These are phyloP conservation scores for Rhopalosiphum padi DNA, from an alignment of 1,140 invertebrate genomes.

Conservation along the genomic window DNA sequence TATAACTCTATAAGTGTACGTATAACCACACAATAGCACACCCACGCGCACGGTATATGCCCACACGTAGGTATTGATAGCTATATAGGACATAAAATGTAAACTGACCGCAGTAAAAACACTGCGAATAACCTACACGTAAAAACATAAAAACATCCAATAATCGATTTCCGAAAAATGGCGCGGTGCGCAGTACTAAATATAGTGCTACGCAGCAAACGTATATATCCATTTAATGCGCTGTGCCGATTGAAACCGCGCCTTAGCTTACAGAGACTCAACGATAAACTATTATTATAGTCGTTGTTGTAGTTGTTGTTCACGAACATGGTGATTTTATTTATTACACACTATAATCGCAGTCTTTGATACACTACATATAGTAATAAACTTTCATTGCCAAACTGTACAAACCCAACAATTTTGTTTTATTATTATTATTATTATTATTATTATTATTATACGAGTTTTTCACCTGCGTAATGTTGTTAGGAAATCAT, in stretches of 20 bases:
- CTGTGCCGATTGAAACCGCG: background rate
- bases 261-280: background rate
- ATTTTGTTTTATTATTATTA: background rate
- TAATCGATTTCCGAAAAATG: conserved; percentile 1
- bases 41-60: no score
- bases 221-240: background rate
- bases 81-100: background rate
- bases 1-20: background rate
- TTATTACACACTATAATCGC: background rate
- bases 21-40: background rate
- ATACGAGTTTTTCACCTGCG: background rate
- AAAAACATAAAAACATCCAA: background rate
- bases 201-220: background rate
- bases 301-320: background rate
- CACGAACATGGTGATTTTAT: background rate
- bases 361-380: background rate
- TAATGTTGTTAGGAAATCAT: background rate
- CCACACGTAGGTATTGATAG: background rate
- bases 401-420: background rate
- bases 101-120: background rate
- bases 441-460: background rate
- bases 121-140: background rate
- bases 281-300: background rate
- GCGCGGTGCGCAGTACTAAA: background rate
- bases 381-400: background rate